These are phyloP conservation scores for Misgurnus mizolepis DNA, from an alignment of 2,113 vertebrate species.

Conservation along the genomic window DNA sequence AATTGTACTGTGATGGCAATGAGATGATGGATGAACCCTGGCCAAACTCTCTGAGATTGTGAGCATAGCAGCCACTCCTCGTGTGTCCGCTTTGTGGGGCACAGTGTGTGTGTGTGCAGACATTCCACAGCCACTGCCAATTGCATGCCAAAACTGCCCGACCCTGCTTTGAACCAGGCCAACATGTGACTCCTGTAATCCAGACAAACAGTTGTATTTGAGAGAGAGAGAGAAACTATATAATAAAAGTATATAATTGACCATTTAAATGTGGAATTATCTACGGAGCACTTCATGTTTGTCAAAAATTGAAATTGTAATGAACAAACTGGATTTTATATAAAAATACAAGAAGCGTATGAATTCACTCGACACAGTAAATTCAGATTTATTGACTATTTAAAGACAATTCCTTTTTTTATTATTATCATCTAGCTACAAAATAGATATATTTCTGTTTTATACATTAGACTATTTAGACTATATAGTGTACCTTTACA, in stretches of 20 bases:
- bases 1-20: not conserved
- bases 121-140: slow-evolving; percentile 62
- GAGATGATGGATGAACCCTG: slow-evolving; percentile 24
- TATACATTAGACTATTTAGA: not conserved
- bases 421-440: not conserved
- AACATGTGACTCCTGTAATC: slow-evolving; percentile 66
- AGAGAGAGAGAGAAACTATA: too few relatives aligned
- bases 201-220: slow-evolving; percentile 52
- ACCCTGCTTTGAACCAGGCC: slow-evolving; percentile 70
- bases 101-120: slow-evolving; percentile 49
- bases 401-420: too few relatives aligned
- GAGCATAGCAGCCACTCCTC: slow-evolving; percentile 22
- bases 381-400: too few relatives aligned
- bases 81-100: slow-evolving; percentile 7
- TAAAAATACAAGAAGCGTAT: too few relatives aligned
- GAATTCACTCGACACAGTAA: too few relatives aligned
- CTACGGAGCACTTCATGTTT: too few relatives aligned
- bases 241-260: not conserved
- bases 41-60: slow-evolving; percentile 37
- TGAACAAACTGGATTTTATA: too few relatives aligned
- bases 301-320: too few relatives aligned
- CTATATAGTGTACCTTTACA: too few relatives aligned
- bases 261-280: too few relatives aligned
- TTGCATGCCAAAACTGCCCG: slow-evolving; percentile 59
- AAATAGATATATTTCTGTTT: not conserved